These are phyloP conservation scores for Notechis scutatus DNA, from an alignment of 2,113 vertebrate genomes.

Conservation along the genomic window DNA sequence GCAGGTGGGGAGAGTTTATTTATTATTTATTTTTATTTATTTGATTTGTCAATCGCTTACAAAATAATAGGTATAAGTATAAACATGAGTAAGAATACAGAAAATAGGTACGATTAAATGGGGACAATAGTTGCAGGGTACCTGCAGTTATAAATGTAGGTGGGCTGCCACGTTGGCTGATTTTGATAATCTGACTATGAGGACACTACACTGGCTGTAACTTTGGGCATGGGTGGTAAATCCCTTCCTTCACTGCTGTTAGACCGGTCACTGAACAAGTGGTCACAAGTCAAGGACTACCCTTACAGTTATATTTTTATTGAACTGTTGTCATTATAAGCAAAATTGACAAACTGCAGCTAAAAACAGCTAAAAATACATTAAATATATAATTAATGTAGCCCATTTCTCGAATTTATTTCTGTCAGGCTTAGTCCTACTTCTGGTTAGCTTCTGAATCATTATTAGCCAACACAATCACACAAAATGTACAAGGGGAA, in stretches of 20 bases:
- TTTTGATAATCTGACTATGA: neutral
- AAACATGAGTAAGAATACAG: too few relatives aligned
- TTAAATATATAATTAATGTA: neutral
- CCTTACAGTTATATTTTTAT: neutral
- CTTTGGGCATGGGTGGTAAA: neutral
- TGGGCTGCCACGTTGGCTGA: neutral
- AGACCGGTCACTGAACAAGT: neutral
- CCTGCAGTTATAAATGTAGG: neutral
- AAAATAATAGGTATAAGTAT: too few relatives aligned
- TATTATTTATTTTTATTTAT: too few relatives aligned
- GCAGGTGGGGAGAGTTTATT: neutral
- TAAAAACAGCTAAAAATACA: neutral
- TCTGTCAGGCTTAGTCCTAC: neutral
- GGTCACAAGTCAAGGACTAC: neutral
- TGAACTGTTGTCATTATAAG: neutral
- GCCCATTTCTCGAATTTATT: neutral
- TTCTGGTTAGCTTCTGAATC: neutral
- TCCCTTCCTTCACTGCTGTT: neutral
- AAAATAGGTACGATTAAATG: too few relatives aligned
- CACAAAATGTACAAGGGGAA: slow-evolving; percentile 1
- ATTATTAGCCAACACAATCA: slow-evolving; percentile 14
- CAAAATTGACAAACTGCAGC: neutral
- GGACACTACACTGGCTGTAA: neutral
- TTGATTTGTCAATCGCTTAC: too few relatives aligned
- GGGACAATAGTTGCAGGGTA: neutral